phyloP scores from a whole-genome alignment of 1,140 invertebrate species.

The Trachelipus rathkii region DNA sequence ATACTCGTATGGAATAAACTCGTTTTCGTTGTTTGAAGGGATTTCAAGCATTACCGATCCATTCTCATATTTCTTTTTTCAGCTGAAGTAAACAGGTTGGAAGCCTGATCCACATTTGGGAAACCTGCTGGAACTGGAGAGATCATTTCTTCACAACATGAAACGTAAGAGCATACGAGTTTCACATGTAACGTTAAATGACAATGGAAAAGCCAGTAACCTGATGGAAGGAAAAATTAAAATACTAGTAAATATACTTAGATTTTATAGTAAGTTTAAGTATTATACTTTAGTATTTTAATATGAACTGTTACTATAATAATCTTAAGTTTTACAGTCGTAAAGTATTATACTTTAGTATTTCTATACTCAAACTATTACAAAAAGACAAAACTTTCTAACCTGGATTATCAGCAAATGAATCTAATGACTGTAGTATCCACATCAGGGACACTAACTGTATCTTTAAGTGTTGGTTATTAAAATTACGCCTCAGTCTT shows the following conservation, averaged over 20 bases:
- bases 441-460: slow-evolving; percentile 84
- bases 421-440: slow-evolving; percentile 87
- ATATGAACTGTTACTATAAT: too few relatives aligned
- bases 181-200: slow-evolving; percentile 85
- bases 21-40: too few relatives aligned
- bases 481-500: slow-evolving; percentile 66
- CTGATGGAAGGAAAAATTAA: slow-evolving; percentile 51
- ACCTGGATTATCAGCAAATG: slow-evolving; percentile 81
- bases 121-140: slow-evolving; percentile 49
- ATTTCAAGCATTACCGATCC: too few relatives aligned
- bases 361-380: too few relatives aligned
- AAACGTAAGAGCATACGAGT: slow-evolving; percentile 81
- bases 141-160: slow-evolving; percentile 60
- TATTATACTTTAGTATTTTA: background rate
- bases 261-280: too few relatives aligned
- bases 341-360: too few relatives aligned
- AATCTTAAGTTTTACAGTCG: too few relatives aligned
- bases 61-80: background rate
- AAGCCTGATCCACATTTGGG: slow-evolving; percentile 29
- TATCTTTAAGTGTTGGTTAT: slow-evolving; percentile 75
- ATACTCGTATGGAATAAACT: too few relatives aligned
- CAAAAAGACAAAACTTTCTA: too few relatives aligned
- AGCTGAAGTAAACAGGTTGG: background rate
- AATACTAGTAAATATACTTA: background rate
- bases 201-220: slow-evolving; percentile 87